These are phyloP conservation scores for Rhinogobius similis DNA, from an alignment of 2,113 vertebrate species.

Conservation along the genomic window DNA sequence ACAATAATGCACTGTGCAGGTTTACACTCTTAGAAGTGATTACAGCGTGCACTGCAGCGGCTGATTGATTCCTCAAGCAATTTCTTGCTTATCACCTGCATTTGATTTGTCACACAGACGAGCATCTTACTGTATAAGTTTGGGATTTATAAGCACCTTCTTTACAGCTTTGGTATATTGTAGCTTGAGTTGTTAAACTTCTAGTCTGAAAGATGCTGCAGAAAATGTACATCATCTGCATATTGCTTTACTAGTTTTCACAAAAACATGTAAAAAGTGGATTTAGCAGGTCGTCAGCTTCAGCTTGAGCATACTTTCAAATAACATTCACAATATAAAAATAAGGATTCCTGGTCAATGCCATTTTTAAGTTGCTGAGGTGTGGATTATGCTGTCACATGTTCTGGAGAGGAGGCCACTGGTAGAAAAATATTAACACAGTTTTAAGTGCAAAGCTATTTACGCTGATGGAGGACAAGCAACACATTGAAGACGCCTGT, in stretches of 20 bases:
- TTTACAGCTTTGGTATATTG: background rate
- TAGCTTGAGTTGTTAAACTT: background rate
- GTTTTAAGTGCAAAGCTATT: background rate
- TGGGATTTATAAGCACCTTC: background rate
- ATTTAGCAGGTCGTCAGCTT: background rate
- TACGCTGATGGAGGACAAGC: background rate
- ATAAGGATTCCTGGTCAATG: background rate
- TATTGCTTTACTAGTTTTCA: too few species aligned
- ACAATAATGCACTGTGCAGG: background rate
- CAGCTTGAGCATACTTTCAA: background rate
- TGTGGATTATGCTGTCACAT: background rate
- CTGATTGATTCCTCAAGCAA: background rate
- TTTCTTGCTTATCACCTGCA: background rate
- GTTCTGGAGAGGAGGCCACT: too few species aligned
- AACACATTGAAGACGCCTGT: conserved; percentile 33
- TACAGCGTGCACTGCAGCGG: background rate
- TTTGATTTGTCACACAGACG: background rate
- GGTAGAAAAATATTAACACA: background rate
- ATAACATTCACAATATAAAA: background rate
- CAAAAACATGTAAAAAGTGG: background rate
- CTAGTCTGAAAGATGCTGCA: too few species aligned
- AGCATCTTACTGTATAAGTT: background rate
- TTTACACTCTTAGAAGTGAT: background rate
- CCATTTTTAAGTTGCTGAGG: background rate
- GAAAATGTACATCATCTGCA: too few species aligned